Base-by-base conservation (phyloP, 2,113 vertebrate genomes). In the Archocentrus centrarchus region DNA sequence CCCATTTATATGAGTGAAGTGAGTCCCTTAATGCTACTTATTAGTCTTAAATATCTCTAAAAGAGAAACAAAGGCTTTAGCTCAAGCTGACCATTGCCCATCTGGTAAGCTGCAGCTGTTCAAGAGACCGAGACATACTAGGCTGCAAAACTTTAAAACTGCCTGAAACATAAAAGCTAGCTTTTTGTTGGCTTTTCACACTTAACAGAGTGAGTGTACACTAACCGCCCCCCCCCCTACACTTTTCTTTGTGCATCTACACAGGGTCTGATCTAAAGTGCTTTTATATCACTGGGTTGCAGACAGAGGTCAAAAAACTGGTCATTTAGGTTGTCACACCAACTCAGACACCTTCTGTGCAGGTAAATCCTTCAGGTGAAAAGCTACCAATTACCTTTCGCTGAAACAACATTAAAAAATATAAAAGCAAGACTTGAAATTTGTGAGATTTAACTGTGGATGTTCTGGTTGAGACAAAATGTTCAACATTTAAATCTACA, bases 281-380 rank as follows among this genome's bases (percentile, higher is more conserved):
- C 64, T 91, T 91, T 91, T 68, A 81, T 82, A 86, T 91, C 79
- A 83, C 55, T 59, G 73, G 75, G 66, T 77, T 83, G 41, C 50
- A 82, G 77, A 68, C 50, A 57, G 55, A 77, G 59, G 81, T 82
- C 79, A 86, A 84, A 39, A 57, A 14, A 27, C 9, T 11, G 5
- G 18, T 73, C 20, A 59, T 73, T 80, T 30, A 18, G 81, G 24
- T 60, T 79, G 84, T 80, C 82, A 83, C 37, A 63, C 44, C 50
- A 76, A 35, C 59, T 59, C 41, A 62, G 37, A 79, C n/a, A 24
- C 9, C 44, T 75, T 77, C 59, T 68, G 37, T 79, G 10, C n/a
- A 62, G 70, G 57, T 85, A 85, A 55, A 75, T 53, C 81, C 60
- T 32, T 63, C 2, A 55, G 41, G 79, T 68, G 9, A 59, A 84